These are phyloP conservation scores for Cryptomyrus ogoouensis DNA, from an alignment of 2,113 vertebrate genomes.

Conservation along the genomic window DNA sequence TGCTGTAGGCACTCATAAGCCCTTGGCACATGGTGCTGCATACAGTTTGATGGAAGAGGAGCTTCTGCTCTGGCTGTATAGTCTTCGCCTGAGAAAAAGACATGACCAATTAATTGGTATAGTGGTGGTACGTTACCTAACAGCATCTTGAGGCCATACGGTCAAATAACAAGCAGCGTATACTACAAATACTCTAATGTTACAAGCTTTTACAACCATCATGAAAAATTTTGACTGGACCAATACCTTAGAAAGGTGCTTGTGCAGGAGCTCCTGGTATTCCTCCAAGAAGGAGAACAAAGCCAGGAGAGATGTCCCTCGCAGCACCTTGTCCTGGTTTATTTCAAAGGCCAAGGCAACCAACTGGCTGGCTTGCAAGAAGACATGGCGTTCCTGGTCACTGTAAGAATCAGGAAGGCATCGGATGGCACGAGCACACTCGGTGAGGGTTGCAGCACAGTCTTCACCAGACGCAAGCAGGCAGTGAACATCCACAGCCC, in stretches of 20 bases:
- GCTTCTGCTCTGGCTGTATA: slow-evolving; percentile 40
- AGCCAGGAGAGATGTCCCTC: slow-evolving; percentile 44
- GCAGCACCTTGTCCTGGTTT: slow-evolving; percentile 35
- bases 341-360: slow-evolving; percentile 56
- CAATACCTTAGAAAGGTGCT: slow-evolving; percentile 45
- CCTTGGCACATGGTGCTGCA: slow-evolving; percentile 70
- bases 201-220: not conserved
- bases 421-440: slow-evolving; percentile 54
- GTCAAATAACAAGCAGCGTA: not conserved
- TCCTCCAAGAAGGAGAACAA: slow-evolving; percentile 66
- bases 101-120: not conserved
- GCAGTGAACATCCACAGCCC: slow-evolving; percentile 51
- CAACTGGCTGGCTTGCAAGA: slow-evolving; percentile 67
- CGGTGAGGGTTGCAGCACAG: slow-evolving; percentile 35
- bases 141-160: not conserved
- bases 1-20: slow-evolving; percentile 56
- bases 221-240: not conserved
- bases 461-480: slow-evolving; percentile 7
- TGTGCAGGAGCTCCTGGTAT: slow-evolving; percentile 52
- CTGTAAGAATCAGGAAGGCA: slow-evolving; percentile 34
- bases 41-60: slow-evolving; percentile 60
- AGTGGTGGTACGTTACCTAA: no score
- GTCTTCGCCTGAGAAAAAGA: slow-evolving; percentile 35
- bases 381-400: slow-evolving; percentile 41
- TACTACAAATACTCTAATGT: not conserved